These are phyloP conservation scores for Lutjanus campechanus DNA, from an alignment of 2,797 vertebrate genomes.

Conservation along the genomic window DNA sequence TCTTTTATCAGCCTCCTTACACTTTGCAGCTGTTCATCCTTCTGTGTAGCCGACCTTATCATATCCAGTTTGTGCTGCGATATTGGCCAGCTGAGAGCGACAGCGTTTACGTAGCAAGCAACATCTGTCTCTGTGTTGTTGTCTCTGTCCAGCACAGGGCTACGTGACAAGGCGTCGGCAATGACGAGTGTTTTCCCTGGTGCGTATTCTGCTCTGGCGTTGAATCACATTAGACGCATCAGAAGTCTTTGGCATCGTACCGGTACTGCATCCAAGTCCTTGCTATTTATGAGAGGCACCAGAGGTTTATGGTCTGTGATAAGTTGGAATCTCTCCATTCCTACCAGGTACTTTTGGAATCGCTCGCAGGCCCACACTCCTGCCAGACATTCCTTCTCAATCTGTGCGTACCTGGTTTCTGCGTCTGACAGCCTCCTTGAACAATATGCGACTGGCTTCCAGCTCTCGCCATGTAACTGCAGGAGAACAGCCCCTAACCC, in stretches of 20 bases:
- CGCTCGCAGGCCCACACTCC: too few relatives aligned
- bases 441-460: too few relatives aligned
- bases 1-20: background rate
- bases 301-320: background rate
- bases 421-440: too few relatives aligned
- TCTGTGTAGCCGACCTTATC: conserved; percentile 2
- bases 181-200: background rate
- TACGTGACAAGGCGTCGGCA: conserved; percentile 9
- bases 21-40: background rate
- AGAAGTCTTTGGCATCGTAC: background rate
- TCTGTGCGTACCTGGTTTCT: too few relatives aligned
- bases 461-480: too few relatives aligned
- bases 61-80: conserved; percentile 8
- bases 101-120: background rate
- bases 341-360: background rate
- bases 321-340: background rate
- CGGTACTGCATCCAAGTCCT: background rate
- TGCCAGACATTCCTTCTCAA: too few relatives aligned
- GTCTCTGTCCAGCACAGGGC: background rate
- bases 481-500: too few relatives aligned
- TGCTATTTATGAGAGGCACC: background rate
- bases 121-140: background rate
- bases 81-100: conserved; percentile 7
- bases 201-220: background rate
- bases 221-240: background rate